Base-by-base conservation (phyloP, 2,888 invertebrate genomes). In the Rhingia campestris region DNA sequence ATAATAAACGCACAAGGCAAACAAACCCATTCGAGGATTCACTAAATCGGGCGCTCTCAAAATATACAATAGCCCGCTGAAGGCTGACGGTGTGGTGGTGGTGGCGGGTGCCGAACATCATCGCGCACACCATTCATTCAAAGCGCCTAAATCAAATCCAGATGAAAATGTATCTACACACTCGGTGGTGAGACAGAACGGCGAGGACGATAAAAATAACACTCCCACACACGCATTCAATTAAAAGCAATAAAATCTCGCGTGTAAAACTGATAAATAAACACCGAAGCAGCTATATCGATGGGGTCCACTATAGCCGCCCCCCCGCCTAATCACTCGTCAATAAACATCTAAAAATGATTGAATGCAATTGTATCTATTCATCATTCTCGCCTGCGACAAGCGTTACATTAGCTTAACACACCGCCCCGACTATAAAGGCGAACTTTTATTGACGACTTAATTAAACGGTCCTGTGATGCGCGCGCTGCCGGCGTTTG, bases 261-360 rank as follows among this genome's bases (percentile, higher is more conserved):
- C 84, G 74, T 84, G 79, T 84, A 79, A 84, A 84, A 80, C 84
- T 84, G 74, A 75, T 84, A 80, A 79, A 84, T 80, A 84, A 84
- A 84, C 84, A 82, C 35, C 33, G 56, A 37, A 22, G 22, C 22
- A 22, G 22, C 22, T 22, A 22, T 22, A 2, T 22, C 22, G 22
- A 22, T 22, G 22, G 22, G 22, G 22, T 22, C 22, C 22, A 22
- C 22, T 22, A 22, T 22, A 22, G 22, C 22, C 22, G 22, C 22
- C 22, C 22, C 56, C 32, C 39, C 45, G n/a, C 64, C 47, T 33
- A 49, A 79, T 72, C 59, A 61, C 53, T 76, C 77, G 58, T 82
- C 82, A 69, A 73, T 73, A 82, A 82, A 82, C 82, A 82, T 45
- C 69, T 79, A 63, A 74, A 84, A 84, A 61, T 80, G 79, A 84